These are phyloP conservation scores for Trissolcus basalis DNA, from an alignment of 1,140 invertebrate genomes.

Conservation along the genomic window DNA sequence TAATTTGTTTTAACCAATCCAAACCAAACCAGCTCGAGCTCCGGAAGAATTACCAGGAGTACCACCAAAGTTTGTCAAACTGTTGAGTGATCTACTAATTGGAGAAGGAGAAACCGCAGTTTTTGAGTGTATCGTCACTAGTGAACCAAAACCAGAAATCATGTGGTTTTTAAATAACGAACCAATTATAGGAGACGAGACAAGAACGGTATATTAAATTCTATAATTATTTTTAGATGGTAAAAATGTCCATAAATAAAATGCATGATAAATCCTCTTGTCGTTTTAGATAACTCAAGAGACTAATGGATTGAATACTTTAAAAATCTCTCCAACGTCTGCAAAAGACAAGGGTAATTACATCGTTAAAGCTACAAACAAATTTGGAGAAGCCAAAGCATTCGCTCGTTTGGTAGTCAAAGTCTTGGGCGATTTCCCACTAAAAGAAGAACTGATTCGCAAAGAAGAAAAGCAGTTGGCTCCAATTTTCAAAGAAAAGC, in stretches of 20 bases:
- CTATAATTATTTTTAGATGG: neutral
- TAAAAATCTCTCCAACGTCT: conserved; percentile 78
- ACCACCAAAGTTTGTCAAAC: conserved; percentile 83
- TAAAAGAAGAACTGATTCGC: conserved; percentile 72
- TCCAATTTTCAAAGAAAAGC: conserved; percentile 82
- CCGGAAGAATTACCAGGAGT: conserved; percentile 62
- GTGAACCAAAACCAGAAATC: conserved; percentile 82
- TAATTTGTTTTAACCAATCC: neutral
- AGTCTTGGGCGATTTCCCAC: conserved; percentile 72
- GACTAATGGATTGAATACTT: conserved; percentile 77
- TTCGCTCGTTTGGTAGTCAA: conserved; percentile 87
- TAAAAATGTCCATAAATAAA: too few species aligned
- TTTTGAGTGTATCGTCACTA: conserved; percentile 84
- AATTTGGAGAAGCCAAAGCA: conserved; percentile 86
- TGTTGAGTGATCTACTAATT: conserved; percentile 82
- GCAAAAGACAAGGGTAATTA: conserved; percentile 85
- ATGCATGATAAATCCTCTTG: neutral
- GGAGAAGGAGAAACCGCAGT: conserved; percentile 82
- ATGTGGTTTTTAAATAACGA: conserved; percentile 86
- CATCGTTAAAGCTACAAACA: conserved; percentile 84
- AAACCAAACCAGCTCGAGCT: conserved; percentile 41
- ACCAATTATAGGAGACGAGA: conserved; percentile 76
- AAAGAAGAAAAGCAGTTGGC: conserved; percentile 78
- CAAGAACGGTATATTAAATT: conserved; percentile 72
- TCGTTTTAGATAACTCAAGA: conserved; percentile 71